Conservation (phyloP, 1,140 invertebrate genomes). For the Ridgeia piscesae region DNA sequence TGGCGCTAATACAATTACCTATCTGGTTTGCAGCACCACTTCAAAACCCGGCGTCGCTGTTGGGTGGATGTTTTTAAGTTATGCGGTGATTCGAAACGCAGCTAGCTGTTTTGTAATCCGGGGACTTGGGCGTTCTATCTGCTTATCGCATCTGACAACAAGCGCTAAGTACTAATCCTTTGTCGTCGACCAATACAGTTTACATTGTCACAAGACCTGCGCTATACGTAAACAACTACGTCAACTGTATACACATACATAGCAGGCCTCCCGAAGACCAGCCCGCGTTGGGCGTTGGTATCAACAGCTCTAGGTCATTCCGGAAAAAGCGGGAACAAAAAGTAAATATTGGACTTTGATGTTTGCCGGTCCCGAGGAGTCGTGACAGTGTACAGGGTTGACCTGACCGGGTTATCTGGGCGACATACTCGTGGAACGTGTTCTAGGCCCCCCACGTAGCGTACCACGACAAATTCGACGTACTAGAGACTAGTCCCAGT, state of each 20-base stretch:
- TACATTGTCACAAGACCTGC: not conserved
- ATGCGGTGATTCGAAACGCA: not conserved
- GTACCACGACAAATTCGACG: not conserved
- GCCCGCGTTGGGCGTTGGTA: not conserved
- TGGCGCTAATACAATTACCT: not conserved
- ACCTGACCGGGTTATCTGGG: not conserved
- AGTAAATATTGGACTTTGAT: not conserved
- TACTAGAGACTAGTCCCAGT: not conserved
- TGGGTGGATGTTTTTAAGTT: not conserved
- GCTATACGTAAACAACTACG: not conserved
- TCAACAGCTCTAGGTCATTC: not conserved
- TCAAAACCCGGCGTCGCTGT: not conserved
- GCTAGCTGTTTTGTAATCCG: not conserved
- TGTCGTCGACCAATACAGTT: not conserved
- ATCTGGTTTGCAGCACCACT: not conserved
- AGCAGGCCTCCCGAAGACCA: not conserved
- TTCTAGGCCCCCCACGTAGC: not conserved
- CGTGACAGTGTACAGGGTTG: not conserved
- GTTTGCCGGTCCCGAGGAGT: not conserved
- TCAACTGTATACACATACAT: not conserved
- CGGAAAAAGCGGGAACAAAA: not conserved
- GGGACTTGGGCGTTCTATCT: not conserved
- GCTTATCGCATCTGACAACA: not conserved
- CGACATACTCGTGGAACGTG: not conserved
- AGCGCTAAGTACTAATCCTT: not conserved